Evolutionary conservation across 2,113 vertebrate genomes (phyloP).

Genomic region (Mormoops blainvillei): DNA sequence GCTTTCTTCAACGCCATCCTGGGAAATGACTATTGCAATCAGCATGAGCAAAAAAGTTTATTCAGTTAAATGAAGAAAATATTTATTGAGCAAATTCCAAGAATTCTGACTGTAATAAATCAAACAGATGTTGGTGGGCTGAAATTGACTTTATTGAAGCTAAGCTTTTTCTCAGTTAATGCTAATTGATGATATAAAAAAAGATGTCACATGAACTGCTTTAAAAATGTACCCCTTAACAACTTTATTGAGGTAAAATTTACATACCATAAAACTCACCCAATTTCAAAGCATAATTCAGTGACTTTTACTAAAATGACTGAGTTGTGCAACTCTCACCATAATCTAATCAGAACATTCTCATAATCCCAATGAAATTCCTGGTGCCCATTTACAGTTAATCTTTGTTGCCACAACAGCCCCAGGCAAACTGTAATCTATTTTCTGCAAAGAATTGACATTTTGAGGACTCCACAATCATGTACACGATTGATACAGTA

Average conservation of each 20-base stretch:
- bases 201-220: not conserved
- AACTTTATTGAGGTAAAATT: not conserved
- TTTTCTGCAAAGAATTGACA: not conserved
- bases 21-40: not conserved
- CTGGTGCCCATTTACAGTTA: not conserved
- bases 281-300: slow-evolving; percentile 19
- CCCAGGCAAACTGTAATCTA: not conserved
- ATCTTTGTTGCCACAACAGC: not conserved
- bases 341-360: not conserved
- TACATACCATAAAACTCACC: not conserved
- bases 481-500: fast-evolving
- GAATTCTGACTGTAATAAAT: slow-evolving; percentile 51
- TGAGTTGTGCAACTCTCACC: not conserved
- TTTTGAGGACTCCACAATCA: not conserved
- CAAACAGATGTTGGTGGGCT: slow-evolving; percentile 43
- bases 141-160: slow-evolving; percentile 17
- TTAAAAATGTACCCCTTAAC: slow-evolving; percentile 18
- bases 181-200: slow-evolving; percentile 48
- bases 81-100: slow-evolving; percentile 58
- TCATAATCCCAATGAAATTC: not conserved
- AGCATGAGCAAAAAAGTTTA: not conserved
- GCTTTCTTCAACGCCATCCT: not conserved
- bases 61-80: slow-evolving; percentile 46
- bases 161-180: slow-evolving; percentile 36
- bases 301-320: not conserved